phyloP scores from a whole-genome alignment of 1,140 invertebrate species.

The Ectropis grisescens region DNA sequence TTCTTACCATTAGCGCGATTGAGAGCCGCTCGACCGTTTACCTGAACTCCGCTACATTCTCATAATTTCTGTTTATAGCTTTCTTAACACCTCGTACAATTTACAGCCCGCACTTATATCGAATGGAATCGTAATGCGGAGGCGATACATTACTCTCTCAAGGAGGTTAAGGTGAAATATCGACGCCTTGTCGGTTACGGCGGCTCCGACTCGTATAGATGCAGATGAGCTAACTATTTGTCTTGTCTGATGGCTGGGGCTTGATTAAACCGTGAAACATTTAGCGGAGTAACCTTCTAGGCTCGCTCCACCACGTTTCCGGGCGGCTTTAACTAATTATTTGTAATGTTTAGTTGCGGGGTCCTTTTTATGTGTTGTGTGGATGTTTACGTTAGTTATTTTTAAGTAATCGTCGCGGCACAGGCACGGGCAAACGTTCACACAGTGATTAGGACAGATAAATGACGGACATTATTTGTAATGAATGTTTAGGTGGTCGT shows the following conservation, averaged over 20 bases:
- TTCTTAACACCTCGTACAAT: no score
- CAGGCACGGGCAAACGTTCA: conserved; percentile 21
- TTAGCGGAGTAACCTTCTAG: conserved; percentile 41
- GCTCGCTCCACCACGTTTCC: conserved; percentile 3
- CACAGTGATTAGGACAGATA: conserved; percentile 60
- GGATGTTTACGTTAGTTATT: conserved; percentile 5
- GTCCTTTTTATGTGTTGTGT: no score
- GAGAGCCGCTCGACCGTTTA: conserved; percentile 23
- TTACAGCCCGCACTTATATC: no score
- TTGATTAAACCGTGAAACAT: conserved; percentile 67
- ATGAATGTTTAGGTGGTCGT: conserved; percentile 66
- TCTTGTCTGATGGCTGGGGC: conserved; percentile 58
- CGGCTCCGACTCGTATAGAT: conserved; percentile 57
- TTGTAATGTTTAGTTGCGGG: no score
- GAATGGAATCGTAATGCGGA: no score
- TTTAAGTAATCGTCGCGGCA: conserved; percentile 24
- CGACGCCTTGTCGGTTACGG: conserved; percentile 27
- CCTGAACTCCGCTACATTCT: no score
- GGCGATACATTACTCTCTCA: not conserved
- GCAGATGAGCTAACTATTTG: conserved; percentile 67
- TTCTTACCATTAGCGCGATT: conserved; percentile 56
- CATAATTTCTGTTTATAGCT: no score
- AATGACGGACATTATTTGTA: conserved; percentile 66
- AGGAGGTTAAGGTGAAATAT: conserved; percentile 22
- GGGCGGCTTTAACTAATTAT: no score